Evolutionary conservation across 2,797 vertebrate genomes (phyloP).

Genomic region (Orestias chungarensis): DNA sequence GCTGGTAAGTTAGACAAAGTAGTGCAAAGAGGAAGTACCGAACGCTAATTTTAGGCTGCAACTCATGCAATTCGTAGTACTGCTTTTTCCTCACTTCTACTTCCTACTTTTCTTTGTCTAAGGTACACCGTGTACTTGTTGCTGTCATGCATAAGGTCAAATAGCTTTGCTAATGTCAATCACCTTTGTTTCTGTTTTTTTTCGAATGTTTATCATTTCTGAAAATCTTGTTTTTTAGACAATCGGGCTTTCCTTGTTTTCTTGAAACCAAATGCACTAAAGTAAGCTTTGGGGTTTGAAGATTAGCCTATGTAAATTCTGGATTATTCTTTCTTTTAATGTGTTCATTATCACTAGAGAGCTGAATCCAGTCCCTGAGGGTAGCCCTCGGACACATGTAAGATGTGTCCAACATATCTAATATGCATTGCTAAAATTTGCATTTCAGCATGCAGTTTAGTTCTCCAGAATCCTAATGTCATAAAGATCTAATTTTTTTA

Average conservation of each 20-base stretch:
- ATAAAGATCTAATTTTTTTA: no score
- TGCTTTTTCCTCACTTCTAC: conserved; percentile 46
- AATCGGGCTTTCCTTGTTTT: no score
- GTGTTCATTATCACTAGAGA: no score
- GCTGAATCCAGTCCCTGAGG: no score
- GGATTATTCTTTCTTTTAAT: no score
- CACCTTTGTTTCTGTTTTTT: conserved; percentile 14
- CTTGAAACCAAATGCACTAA: background rate
- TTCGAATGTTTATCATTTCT: background rate
- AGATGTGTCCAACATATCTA: background rate
- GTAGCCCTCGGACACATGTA: background rate
- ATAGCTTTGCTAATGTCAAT: conserved; percentile 20
- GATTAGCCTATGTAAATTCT: no score
- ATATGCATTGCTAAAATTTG: background rate
- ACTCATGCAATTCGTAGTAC: conserved; percentile 19
- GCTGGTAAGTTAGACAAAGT: background rate
- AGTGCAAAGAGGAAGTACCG: conserved; percentile 41
- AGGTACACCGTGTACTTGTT: conserved; percentile 48
- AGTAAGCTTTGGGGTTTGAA: background rate
- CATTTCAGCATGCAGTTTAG: background rate
- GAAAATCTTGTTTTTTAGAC: background rate
- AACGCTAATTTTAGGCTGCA: conserved; percentile 37
- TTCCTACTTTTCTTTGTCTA: conserved; percentile 63
- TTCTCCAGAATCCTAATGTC: background rate
- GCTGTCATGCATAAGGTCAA: conserved; percentile 35